Conservation (phyloP, 2,113 vertebrate species). For the Anarrhichthys ocellatus region DNA sequence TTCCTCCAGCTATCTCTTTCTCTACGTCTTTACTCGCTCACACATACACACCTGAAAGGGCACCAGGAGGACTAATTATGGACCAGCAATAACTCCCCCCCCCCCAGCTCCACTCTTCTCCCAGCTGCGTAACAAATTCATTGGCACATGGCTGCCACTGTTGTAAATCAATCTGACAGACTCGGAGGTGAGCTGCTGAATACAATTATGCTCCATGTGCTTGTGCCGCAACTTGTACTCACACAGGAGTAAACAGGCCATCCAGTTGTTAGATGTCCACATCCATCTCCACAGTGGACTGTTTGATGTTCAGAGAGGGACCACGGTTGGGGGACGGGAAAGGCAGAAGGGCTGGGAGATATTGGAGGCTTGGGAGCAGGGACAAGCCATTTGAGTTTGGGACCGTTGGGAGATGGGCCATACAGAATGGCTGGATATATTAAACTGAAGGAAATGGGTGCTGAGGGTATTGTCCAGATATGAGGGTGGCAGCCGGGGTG, state of each 20-base stretch:
- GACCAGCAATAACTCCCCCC: constrained; percentile 56
- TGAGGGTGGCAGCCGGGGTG: constrained; percentile 29
- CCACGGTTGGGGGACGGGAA: constrained; percentile 14
- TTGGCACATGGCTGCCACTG: constrained; percentile 53
- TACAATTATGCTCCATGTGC: constrained; percentile 60
- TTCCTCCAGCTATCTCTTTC: neutral
- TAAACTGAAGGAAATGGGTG: constrained; percentile 50
- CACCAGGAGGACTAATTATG: constrained; percentile 75
- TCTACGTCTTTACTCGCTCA: neutral
- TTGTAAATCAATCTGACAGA: constrained; percentile 71
- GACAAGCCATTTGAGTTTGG: constrained; percentile 18
- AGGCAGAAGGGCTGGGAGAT: constrained; percentile 45
- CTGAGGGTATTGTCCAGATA: constrained; percentile 50
- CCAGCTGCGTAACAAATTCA: constrained; percentile 61
- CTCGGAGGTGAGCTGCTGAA: constrained; percentile 58
- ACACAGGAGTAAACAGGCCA: constrained; percentile 53
- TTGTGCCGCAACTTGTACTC: constrained; percentile 42
- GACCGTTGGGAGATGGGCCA: neutral
- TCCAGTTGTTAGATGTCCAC: constrained; percentile 67
- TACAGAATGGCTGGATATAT: constrained; percentile 49
- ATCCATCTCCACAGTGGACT: constrained; percentile 63
- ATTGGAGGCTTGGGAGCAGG: constrained; percentile 50
- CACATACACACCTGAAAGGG: constrained; percentile 45
- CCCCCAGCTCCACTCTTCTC: constrained; percentile 20
- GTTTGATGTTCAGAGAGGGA: constrained; percentile 69